Conservation (phyloP, 1,140 invertebrate species). For the Pectinophora gossypiella region DNA sequence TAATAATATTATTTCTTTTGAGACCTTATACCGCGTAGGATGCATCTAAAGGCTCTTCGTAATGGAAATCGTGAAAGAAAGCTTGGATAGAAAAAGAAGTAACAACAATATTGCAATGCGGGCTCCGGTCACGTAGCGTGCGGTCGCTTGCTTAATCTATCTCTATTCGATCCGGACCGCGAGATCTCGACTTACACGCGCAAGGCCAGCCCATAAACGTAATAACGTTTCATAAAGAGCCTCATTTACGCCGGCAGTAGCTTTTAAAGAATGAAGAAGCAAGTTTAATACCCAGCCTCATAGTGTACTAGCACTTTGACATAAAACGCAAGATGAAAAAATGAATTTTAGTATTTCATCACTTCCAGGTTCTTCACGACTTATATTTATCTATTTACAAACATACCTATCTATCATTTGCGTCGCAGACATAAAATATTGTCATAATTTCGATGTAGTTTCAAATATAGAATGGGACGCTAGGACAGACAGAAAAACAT, state of each 20-base stretch:
- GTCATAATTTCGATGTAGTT: too few relatives aligned
- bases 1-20: not conserved
- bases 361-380: too few relatives aligned
- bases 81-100: not conserved
- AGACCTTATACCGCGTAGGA: not conserved
- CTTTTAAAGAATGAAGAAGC: not conserved
- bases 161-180: slow-evolving; percentile 5
- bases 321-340: too few relatives aligned
- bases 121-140: slow-evolving; percentile 16
- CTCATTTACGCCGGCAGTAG: not conserved
- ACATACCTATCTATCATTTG: too few relatives aligned
- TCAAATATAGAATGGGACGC: too few relatives aligned
- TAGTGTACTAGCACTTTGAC: not conserved
- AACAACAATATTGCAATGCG: slow-evolving; percentile 21
- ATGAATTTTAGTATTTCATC: too few relatives aligned
- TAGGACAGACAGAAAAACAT: too few relatives aligned
- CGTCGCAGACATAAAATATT: too few relatives aligned
- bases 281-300: not conserved
- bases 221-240: not conserved
- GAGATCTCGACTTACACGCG: slow-evolving; percentile 4
- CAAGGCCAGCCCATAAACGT: slow-evolving; percentile 4
- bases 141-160: slow-evolving; percentile 18
- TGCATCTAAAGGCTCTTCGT: not conserved
- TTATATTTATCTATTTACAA: too few relatives aligned
- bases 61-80: slow-evolving; percentile 4